phyloP scores from a whole-genome alignment of 2,113 vertebrate genomes.

The Zootoca vivipara region DNA sequence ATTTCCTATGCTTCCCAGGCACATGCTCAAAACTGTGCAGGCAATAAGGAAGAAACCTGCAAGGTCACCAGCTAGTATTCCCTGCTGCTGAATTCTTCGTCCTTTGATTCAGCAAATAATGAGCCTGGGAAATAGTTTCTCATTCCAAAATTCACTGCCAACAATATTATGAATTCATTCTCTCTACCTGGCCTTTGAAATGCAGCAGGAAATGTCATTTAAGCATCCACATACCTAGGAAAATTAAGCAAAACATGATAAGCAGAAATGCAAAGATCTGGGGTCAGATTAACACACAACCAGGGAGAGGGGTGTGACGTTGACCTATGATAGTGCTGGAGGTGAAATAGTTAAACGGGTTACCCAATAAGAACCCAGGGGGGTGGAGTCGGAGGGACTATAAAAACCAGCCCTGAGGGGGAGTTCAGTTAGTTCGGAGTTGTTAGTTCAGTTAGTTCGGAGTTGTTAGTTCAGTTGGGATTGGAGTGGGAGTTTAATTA shows the following conservation, averaged over 20 bases:
- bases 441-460: too few relatives aligned
- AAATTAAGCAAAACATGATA: not conserved
- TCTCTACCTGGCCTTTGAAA: not conserved
- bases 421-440: too few relatives aligned
- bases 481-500: too few relatives aligned
- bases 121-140: not conserved
- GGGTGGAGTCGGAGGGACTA: too few relatives aligned
- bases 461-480: too few relatives aligned
- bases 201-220: not conserved
- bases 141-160: not conserved
- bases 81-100: not conserved
- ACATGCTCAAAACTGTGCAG: not conserved
- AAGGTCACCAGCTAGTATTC: not conserved
- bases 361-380: too few relatives aligned
- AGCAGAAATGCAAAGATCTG: not conserved
- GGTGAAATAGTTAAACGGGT: too few relatives aligned
- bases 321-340: too few relatives aligned
- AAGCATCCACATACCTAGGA: not conserved
- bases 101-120: not conserved
- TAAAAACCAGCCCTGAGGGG: too few relatives aligned
- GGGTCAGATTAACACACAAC: not conserved
- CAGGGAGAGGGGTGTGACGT: too few relatives aligned
- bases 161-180: not conserved
- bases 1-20: not conserved
- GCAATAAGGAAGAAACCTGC: not conserved